phyloP scores from a whole-genome alignment of 2,113 vertebrate genomes.

The Ammospiza nelsoni region DNA sequence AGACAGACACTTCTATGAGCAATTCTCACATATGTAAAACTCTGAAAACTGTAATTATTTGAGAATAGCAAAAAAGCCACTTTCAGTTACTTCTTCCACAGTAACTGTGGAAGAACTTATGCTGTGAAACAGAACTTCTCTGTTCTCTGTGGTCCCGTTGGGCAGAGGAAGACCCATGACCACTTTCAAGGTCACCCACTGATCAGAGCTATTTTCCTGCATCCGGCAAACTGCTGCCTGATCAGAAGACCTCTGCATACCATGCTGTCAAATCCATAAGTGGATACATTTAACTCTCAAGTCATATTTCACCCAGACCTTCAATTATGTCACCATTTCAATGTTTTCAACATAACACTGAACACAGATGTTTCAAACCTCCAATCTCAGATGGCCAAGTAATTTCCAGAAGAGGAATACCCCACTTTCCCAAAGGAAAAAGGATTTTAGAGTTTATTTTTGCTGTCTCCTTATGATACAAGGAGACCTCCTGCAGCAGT shows the following conservation, averaged over 20 bases:
- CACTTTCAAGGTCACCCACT: slow-evolving; percentile 37
- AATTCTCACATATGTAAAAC: not conserved
- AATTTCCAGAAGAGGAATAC: not conserved
- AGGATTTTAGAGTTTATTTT: not conserved
- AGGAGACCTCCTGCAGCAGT: not conserved
- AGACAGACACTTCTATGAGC: not conserved
- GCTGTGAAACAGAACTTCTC: slow-evolving; percentile 39
- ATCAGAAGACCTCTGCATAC: slow-evolving; percentile 50
- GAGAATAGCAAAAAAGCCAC: not conserved
- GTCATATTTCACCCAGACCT: not conserved
- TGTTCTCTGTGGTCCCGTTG: not conserved
- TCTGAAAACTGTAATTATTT: not conserved
- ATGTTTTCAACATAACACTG: not conserved
- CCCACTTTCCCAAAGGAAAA: not conserved
- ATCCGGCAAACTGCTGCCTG: slow-evolving; percentile 3
- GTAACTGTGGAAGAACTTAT: not conserved
- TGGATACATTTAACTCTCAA: not conserved
- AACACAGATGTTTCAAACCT: not conserved
- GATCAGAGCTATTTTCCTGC: slow-evolving; percentile 25
- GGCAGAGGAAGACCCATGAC: not conserved
- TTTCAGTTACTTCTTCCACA: slow-evolving; percentile 22
- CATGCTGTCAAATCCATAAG: not conserved
- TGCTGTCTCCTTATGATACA: not conserved
- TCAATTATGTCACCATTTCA: not conserved
- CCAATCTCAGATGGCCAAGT: not conserved